Evolutionary conservation across 2,888 invertebrate genomes (phyloP), one percentile per base, ranked within the genome.

Genomic region (Diaprepes abbreviatus): DNA sequence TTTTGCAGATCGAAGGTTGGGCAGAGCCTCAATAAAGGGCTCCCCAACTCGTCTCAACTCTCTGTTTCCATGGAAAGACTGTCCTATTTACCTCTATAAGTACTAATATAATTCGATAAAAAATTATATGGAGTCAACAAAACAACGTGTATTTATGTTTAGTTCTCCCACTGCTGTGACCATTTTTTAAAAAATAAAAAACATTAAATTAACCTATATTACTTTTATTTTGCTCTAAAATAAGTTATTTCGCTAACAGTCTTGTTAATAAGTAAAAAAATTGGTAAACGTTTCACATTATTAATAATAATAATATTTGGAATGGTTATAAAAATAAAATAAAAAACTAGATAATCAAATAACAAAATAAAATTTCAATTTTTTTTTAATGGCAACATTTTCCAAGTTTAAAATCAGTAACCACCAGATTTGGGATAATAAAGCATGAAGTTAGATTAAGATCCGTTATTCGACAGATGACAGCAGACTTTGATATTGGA

Each of bases 241-340:
- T 52, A 67, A 66, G 71, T 71, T 70, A 58, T 50, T 58, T 28
- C 2, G 54, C 38, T 68, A 58, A 70, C 73, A 73, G 73, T 73
- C 73, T 73, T 71, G 71, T 73, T 73, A 73, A 73, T 73, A 71
- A 62, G 31, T 64, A 66, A 66, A 48, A 66, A 65, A 57, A 66
- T 9, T 6, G 3, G 14, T 14, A 58, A 64, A 48, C 10, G 16
- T 60, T 10, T 12, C 12, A 43, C 48, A 50, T 50, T 24, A 45
- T 24, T 43, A 59, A 16, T 35, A 45, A 45, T 43, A 59, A 16
- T 35, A 60, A 35, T 55, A 55, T 55, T 55, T 38, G 55, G 55
- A 55, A 55, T 55, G 55, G 38, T 50, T 55, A 55, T 35, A 36
- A 33, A 38, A 35, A 24, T 3, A 33, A 54, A 24, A 48, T 48